Percentiles rank a stretch among this genome's conserved stretches.
Conservation (phyloP, 2,797 vertebrate genomes). For the Hydrocynus forskahlii region DNA sequence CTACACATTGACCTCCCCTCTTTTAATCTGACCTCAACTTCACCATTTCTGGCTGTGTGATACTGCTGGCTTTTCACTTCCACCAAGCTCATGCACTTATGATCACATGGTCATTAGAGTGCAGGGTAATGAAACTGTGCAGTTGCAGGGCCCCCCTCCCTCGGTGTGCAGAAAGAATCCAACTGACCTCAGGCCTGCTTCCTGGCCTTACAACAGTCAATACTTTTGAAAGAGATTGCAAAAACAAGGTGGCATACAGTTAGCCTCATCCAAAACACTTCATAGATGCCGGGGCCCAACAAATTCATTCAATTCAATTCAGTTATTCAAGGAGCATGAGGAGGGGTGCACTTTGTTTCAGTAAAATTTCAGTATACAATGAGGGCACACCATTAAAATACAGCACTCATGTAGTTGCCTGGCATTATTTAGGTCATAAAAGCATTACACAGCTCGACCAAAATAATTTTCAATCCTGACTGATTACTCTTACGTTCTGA, state of each 20-base stretch:
- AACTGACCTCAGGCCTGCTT: slow-evolving; percentile 40
- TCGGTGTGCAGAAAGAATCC: slow-evolving; percentile 18
- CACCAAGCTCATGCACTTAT: slow-evolving; percentile 35
- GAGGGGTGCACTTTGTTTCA: no score
- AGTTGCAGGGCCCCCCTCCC: slow-evolving; percentile 10
- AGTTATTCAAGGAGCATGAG: no score
- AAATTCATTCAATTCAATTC: no score
- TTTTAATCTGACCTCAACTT: slow-evolving; percentile 27
- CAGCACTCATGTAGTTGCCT: no score
- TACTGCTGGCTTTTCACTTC: slow-evolving; percentile 26
- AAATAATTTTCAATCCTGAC: not conserved
- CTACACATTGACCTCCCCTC: not conserved
- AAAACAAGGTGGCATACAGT: no score
- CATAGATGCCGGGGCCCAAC: no score
- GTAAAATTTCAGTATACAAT: no score
- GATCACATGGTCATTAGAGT: slow-evolving; percentile 25
- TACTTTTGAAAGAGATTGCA: not conserved
- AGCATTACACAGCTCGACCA: no score
- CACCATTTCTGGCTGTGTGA: slow-evolving; percentile 7
- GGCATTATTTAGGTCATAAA: no score
- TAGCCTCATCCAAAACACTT: no score
- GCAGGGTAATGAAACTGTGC: slow-evolving; percentile 26
- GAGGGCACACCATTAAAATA: no score
- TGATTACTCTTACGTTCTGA: not conserved
- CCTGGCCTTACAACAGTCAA: slow-evolving; percentile 29